phyloP scores from a whole-genome alignment of 2,888 invertebrate species.

The Drosophila greeni region DNA sequence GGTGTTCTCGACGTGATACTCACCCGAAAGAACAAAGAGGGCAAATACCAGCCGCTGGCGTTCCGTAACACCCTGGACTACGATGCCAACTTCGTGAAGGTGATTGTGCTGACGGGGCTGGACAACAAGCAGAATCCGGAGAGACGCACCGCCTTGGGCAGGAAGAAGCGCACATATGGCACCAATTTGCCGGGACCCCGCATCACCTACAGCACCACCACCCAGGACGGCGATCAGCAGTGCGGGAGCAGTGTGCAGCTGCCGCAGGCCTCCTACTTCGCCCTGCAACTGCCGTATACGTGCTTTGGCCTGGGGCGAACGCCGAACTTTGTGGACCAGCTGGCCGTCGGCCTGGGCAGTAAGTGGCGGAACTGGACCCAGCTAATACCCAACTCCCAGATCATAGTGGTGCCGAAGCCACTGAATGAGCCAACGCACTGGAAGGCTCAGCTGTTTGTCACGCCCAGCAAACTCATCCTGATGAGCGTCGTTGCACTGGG shows the following conservation, averaged over 20 bases:
- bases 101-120: slow-evolving; percentile 92
- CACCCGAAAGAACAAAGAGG: slow-evolving; percentile 81
- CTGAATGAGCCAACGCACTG: slow-evolving; percentile 87
- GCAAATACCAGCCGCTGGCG: slow-evolving; percentile 84
- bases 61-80: slow-evolving; percentile 93
- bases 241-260: slow-evolving; percentile 92
- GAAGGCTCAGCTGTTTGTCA: slow-evolving; percentile 95
- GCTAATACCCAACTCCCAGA: slow-evolving; percentile 98
- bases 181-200: slow-evolving; percentile 95
- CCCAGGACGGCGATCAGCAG: slow-evolving; percentile 90
- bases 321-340: slow-evolving; percentile 96
- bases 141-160: slow-evolving; percentile 86
- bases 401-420: slow-evolving; percentile 95
- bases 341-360: slow-evolving; percentile 89
- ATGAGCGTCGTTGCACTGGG: slow-evolving; percentile 93
- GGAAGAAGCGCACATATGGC: slow-evolving; percentile 88
- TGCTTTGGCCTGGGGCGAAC: slow-evolving; percentile 98
- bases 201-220: slow-evolving; percentile 91
- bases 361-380: slow-evolving; percentile 89
- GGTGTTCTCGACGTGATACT: slow-evolving; percentile 93
- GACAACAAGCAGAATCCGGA: slow-evolving; percentile 85
- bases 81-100: slow-evolving; percentile 97
- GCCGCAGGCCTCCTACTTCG: slow-evolving; percentile 93
- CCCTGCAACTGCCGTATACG: slow-evolving; percentile 95
- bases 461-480: slow-evolving; percentile 95